Conservation (phyloP, 1,140 invertebrate genomes). For the Zophobas morio region DNA sequence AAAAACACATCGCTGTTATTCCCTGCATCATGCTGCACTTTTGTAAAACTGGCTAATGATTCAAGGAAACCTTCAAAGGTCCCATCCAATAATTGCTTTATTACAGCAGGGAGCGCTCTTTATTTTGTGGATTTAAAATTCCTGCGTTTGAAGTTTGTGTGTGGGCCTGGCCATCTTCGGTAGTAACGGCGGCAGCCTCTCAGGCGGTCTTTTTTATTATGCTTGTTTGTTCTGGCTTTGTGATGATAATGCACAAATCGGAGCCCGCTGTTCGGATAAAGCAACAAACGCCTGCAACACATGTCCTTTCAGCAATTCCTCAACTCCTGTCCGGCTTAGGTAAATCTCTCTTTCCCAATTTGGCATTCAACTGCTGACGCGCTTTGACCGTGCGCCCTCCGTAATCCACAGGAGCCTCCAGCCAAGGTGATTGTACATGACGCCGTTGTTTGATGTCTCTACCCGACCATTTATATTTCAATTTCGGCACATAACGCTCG, state of each 20-base stretch:
- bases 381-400: slow-evolving; percentile 25
- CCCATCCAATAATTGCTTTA: slow-evolving; percentile 25
- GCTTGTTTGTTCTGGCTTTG: slow-evolving; percentile 42
- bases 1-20: background rate
- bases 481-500: slow-evolving; percentile 47
- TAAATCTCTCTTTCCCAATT: slow-evolving; percentile 53
- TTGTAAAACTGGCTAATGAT: slow-evolving; percentile 20
- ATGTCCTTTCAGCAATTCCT: slow-evolving; percentile 38
- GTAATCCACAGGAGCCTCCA: slow-evolving; percentile 29
- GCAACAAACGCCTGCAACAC: slow-evolving; percentile 37
- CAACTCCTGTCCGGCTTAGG: slow-evolving; percentile 38
- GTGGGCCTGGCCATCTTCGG: slow-evolving; percentile 15
- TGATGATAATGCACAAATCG: slow-evolving; percentile 42
- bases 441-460: slow-evolving; percentile 50
- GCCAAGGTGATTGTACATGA: slow-evolving; percentile 48
- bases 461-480: slow-evolving; percentile 52
- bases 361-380: slow-evolving; percentile 50
- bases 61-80: slow-evolving; percentile 23
- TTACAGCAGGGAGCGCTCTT: slow-evolving; percentile 5
- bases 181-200: slow-evolving; percentile 19
- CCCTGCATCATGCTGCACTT: background rate
- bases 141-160: slow-evolving; percentile 34
- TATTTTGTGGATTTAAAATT: slow-evolving; percentile 40
- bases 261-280: slow-evolving; percentile 31
- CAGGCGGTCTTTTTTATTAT: slow-evolving; percentile 28